Conservation (phyloP, 1,140 invertebrate genomes). For the Trachymyrmex cornetzi region DNA sequence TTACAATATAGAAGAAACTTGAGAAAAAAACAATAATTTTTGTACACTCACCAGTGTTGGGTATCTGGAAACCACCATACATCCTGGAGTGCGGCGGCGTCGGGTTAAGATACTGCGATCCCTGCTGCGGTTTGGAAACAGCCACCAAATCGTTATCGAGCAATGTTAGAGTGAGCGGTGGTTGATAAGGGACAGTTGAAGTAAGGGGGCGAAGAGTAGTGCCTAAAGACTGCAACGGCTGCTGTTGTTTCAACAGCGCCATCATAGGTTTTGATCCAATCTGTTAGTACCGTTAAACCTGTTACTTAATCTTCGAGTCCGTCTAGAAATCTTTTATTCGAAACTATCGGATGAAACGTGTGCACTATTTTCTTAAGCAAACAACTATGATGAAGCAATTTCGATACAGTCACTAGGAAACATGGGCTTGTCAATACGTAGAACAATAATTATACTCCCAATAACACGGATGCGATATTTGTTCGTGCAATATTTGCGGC, state of each 20-base stretch:
- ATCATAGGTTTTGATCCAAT: slow-evolving; percentile 85
- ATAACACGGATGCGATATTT: background rate
- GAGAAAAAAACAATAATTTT: background rate
- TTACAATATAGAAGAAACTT: background rate
- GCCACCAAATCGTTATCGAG: slow-evolving; percentile 84
- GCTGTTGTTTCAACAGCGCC: slow-evolving; percentile 85
- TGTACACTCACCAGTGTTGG: slow-evolving; percentile 82
- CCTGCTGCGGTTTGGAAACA: slow-evolving; percentile 84
- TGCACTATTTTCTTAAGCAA: slow-evolving; percentile 49
- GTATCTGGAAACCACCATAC: slow-evolving; percentile 84
- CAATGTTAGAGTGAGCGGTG: slow-evolving; percentile 83
- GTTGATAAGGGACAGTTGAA: slow-evolving; percentile 81
- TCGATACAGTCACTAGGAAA: background rate
- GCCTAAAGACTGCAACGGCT: slow-evolving; percentile 84
- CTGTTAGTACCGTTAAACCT: slow-evolving; percentile 83
- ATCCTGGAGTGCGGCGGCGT: slow-evolving; percentile 81
- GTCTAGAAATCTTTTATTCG: slow-evolving; percentile 63
- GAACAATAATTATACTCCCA: background rate
- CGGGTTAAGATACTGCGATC: slow-evolving; percentile 81
- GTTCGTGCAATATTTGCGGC: background rate
- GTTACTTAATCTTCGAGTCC: slow-evolving; percentile 75
- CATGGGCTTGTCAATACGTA: background rate
- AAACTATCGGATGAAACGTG: slow-evolving; percentile 26
- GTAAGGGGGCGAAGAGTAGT: slow-evolving; percentile 82
- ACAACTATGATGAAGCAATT: background rate